Conservation (phyloP, 1,140 invertebrate species). For the Bombus huntii region DNA sequence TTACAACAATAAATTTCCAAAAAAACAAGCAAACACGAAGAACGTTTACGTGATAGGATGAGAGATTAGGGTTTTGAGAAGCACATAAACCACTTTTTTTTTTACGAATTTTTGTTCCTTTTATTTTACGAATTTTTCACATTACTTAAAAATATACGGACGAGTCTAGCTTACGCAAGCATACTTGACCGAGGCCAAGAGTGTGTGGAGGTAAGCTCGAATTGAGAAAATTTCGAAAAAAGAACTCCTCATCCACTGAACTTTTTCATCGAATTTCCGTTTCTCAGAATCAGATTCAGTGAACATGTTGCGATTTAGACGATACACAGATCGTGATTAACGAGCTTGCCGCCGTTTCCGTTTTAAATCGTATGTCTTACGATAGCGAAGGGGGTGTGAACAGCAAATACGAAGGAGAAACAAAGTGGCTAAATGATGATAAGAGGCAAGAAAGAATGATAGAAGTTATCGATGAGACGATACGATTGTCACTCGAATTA, state of each 20-base stretch:
- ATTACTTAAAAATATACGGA: constrained; percentile 72
- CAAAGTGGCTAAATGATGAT: constrained; percentile 3
- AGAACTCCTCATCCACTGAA: neutral
- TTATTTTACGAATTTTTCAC: constrained; percentile 62
- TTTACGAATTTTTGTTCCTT: constrained; percentile 53
- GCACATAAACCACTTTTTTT: constrained; percentile 1
- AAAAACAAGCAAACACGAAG: neutral
- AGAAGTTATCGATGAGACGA: constrained; percentile 30
- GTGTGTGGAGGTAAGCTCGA: constrained; percentile 47
- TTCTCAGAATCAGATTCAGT: neutral
- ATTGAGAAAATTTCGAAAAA: neutral
- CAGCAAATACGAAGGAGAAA: neutral
- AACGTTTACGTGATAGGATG: neutral
- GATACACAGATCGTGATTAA: neutral
- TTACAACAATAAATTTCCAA: constrained; percentile 7
- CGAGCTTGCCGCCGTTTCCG: neutral
- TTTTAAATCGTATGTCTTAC: constrained; percentile 28
- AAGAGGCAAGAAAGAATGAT: constrained; percentile 7
- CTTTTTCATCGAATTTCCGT: neutral
- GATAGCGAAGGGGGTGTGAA: neutral
- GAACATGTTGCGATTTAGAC: neutral
- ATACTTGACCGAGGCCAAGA: constrained; percentile 65
- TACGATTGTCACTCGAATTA: constrained; percentile 28
- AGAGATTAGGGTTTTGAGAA: neutral
- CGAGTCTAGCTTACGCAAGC: constrained; percentile 66